Conservation (phyloP, 1,140 invertebrate species). For the Drosophila albomicans region DNA sequence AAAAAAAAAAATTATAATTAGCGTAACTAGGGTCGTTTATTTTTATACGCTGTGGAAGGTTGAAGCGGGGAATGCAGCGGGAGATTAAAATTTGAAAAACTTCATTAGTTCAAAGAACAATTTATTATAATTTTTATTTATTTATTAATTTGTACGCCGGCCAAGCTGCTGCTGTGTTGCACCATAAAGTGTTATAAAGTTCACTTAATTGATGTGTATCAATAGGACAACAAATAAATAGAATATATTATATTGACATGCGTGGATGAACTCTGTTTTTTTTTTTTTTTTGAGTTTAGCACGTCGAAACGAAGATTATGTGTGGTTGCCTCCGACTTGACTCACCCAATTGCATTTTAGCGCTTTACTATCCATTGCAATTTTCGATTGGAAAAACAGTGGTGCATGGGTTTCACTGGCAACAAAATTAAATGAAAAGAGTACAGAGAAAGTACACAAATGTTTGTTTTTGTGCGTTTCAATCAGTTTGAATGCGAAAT, state of each 20-base stretch:
- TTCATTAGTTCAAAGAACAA: no score
- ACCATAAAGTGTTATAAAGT: no score
- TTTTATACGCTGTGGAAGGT: no score
- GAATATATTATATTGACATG: neutral
- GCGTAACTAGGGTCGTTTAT: no score
- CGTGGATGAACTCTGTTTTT: neutral
- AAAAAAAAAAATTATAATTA: no score
- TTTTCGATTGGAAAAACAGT: conserved; percentile 31
- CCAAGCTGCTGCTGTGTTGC: no score
- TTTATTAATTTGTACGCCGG: no score
- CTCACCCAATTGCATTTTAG: conserved; percentile 20
- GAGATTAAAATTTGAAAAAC: no score
- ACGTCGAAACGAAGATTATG: neutral
- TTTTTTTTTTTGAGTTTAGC: neutral
- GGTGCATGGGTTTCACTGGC: conserved; percentile 7
- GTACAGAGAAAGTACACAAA: conserved; percentile 46
- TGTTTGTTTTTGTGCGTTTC: conserved; percentile 77
- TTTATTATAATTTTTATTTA: no score
- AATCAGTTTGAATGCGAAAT: conserved; percentile 70
- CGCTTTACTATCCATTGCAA: conserved; percentile 12
- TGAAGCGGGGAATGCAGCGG: no score
- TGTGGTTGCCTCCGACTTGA: conserved; percentile 1
- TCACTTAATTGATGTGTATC: no score
- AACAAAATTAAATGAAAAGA: conserved; percentile 37
- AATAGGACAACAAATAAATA: neutral